Evolutionary conservation across 2,113 vertebrate species (phyloP).

Genomic region (Channa argus): DNA sequence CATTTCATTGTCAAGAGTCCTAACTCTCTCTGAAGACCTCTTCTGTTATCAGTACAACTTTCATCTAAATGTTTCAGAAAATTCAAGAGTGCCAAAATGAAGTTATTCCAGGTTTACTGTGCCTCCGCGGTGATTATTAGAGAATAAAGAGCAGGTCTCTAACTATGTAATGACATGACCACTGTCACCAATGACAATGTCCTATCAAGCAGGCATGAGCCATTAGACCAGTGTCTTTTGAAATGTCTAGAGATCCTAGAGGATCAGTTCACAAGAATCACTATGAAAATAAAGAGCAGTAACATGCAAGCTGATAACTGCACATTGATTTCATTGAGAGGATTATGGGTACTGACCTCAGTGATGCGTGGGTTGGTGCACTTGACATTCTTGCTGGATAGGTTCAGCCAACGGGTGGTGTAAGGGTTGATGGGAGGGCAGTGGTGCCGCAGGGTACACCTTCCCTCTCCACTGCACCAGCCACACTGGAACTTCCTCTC

Average conservation of each 20-base stretch:
- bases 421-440: slow-evolving; percentile 83
- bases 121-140: background rate
- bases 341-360: slow-evolving; percentile 85
- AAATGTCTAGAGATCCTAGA: background rate
- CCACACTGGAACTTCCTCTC: slow-evolving; percentile 96
- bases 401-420: slow-evolving; percentile 92
- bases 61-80: background rate
- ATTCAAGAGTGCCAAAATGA: background rate
- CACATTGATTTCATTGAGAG: slow-evolving; percentile 30
- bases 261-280: background rate
- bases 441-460: slow-evolving; percentile 90
- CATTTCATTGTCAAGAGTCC: slow-evolving; percentile 28
- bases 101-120: slow-evolving; percentile 4
- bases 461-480: slow-evolving; percentile 92
- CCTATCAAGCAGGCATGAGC: slow-evolving; percentile 1
- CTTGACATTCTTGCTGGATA: slow-evolving; percentile 92
- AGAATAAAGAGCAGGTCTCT: background rate
- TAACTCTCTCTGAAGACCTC: slow-evolving; percentile 1
- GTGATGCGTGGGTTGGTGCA: slow-evolving; percentile 98
- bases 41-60: slow-evolving; percentile 2
- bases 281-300: background rate
- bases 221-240: background rate
- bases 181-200: no score
- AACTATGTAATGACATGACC: no score
- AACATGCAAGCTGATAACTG: slow-evolving; percentile 9